A percentile compares a stretch with the other conserved stretches of the same genome.
Evolutionary conservation across 2,888 invertebrate species (phyloP).

Genomic region (Epinotia demarniana): DNA sequence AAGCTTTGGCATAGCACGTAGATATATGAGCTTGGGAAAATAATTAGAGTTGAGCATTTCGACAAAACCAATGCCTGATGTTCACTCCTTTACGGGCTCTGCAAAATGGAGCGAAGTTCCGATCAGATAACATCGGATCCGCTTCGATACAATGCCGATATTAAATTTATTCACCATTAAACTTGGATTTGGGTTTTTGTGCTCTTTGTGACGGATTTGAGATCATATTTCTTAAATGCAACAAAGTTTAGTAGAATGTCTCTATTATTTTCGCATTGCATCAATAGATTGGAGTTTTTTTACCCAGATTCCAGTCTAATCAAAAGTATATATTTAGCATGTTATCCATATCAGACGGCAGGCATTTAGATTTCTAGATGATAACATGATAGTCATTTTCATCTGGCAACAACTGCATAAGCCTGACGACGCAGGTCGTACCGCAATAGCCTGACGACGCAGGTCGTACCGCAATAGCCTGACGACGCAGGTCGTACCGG

Average conservation of each 20-base stretch:
- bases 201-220: constrained; percentile 54
- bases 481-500: too few species aligned
- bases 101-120: constrained; percentile 73
- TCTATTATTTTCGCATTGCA: constrained; percentile 4
- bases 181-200: constrained; percentile 62
- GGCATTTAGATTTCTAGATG: too few species aligned
- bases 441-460: too few species aligned
- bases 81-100: constrained; percentile 71
- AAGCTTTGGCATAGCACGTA: neutral
- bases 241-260: constrained; percentile 44
- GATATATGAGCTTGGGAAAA: constrained; percentile 1
- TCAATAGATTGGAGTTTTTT: constrained; percentile 2
- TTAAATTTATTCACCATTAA: constrained; percentile 64
- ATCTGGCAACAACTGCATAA: too few species aligned
- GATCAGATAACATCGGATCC: constrained; percentile 80
- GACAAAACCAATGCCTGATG: constrained; percentile 62
- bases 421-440: too few species aligned
- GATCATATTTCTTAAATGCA: constrained; percentile 63
- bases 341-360: too few species aligned
- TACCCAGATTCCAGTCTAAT: neutral
- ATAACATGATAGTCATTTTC: too few species aligned
- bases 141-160: constrained; percentile 67
- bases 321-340: neutral
- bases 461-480: too few species aligned
- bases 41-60: constrained; percentile 38